phyloP scores from a whole-genome alignment of 1,140 invertebrate species.

The Drosophila pruinosa region DNA sequence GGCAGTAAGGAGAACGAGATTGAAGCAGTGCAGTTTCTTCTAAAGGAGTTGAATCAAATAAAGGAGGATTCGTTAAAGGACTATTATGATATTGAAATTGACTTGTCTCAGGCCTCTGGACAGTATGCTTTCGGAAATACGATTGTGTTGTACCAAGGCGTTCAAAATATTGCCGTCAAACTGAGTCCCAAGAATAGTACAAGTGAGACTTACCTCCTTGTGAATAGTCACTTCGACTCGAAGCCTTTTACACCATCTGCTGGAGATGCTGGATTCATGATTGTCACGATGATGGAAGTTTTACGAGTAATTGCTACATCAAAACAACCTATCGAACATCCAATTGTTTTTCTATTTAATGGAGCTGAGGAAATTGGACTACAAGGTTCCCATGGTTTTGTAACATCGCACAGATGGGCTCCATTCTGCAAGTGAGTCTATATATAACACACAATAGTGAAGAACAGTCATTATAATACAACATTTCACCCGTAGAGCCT shows the following conservation, averaged over 20 bases:
- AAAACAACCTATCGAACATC: slow-evolving; percentile 50
- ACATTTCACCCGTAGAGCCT: slow-evolving; percentile 85
- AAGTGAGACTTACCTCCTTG: slow-evolving; percentile 86
- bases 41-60: slow-evolving; percentile 77
- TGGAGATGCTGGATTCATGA: slow-evolving; percentile 91
- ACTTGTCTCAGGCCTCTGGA: slow-evolving; percentile 86
- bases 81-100: slow-evolving; percentile 61
- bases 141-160: slow-evolving; percentile 87
- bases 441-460: slow-evolving; percentile 58
- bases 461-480: slow-evolving; percentile 88
- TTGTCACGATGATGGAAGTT: slow-evolving; percentile 95
- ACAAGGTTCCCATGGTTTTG: slow-evolving; percentile 90
- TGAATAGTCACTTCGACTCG: slow-evolving; percentile 98
- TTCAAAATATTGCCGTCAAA: slow-evolving; percentile 91
- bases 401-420: slow-evolving; percentile 90
- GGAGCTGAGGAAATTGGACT: slow-evolving; percentile 88
- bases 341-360: slow-evolving; percentile 92
- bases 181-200: slow-evolving; percentile 84
- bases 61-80: slow-evolving; percentile 39
- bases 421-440: slow-evolving; percentile 82
- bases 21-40: slow-evolving; percentile 71
- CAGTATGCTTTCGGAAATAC: slow-evolving; percentile 89
- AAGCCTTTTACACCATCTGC: slow-evolving; percentile 90
- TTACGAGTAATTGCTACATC: slow-evolving; percentile 82
- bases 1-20: slow-evolving; percentile 87